phyloP scores from a whole-genome alignment of 2,888 invertebrate genomes.

The Nematopogon swammerdamellus region DNA sequence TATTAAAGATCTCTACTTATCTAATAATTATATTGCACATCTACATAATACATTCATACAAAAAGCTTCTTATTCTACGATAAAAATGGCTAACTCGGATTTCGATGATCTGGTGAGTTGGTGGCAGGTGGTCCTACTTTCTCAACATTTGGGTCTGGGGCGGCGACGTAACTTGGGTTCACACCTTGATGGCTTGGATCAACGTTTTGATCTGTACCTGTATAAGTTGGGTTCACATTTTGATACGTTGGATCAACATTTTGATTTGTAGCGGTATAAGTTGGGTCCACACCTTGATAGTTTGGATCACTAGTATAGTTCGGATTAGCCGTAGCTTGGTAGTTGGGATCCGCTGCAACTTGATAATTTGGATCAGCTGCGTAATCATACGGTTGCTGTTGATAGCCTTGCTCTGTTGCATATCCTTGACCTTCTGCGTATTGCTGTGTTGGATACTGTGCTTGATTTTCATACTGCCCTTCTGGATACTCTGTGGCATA shows the following conservation, averaged over 20 bases:
- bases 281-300: neutral
- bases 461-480: constrained; percentile 14
- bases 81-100: too few species aligned
- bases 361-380: constrained; percentile 4
- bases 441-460: constrained; percentile 10
- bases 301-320: neutral
- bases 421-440: constrained; percentile 4
- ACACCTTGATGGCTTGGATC: constrained; percentile 6
- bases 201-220: constrained; percentile 1
- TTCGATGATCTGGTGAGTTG: too few species aligned
- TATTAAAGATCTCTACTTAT: too few species aligned
- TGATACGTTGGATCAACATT: too few species aligned
- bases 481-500: constrained; percentile 8
- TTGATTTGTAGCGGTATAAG: too few species aligned
- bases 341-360: neutral
- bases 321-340: neutral
- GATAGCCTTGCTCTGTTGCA: constrained; percentile 13
- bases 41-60: too few species aligned
- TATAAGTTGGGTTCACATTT: too few species aligned
- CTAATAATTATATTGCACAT: too few species aligned
- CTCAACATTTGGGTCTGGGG: neutral
- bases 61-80: too few species aligned
- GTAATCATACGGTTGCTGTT: constrained; percentile 18
- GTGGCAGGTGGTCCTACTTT: too few species aligned
- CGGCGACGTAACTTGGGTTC: constrained; percentile 7